Evolutionary conservation across 2,113 vertebrate species (phyloP).

Genomic region (Cyprinus carpio): DNA sequence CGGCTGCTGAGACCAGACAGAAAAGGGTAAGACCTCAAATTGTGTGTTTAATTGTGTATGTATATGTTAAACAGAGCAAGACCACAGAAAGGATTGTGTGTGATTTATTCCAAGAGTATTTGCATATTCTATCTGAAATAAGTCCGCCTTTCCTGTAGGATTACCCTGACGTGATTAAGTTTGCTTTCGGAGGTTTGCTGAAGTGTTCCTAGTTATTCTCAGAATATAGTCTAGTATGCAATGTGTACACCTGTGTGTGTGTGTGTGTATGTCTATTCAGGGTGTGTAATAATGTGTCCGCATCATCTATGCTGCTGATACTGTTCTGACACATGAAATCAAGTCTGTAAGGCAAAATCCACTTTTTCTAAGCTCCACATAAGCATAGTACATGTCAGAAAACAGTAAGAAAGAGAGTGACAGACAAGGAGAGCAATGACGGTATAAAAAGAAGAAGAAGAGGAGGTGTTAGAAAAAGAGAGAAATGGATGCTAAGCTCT

Average conservation of each 20-base stretch:
- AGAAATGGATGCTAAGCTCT: slow-evolving; percentile 24
- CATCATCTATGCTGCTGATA: neutral
- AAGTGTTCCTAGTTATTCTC: neutral
- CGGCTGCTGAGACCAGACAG: slow-evolving; percentile 90
- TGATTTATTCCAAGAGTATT: neutral
- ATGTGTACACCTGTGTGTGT: slow-evolving; percentile 17
- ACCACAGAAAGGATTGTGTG: neutral
- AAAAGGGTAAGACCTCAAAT: slow-evolving; percentile 83
- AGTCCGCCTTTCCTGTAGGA: neutral
- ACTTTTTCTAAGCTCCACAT: neutral
- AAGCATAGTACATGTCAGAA: neutral
- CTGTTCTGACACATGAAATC: slow-evolving; percentile 2
- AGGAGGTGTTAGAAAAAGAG: neutral
- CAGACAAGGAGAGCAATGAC: neutral
- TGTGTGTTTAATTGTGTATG: neutral
- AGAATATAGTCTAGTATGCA: neutral
- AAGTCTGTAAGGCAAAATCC: neutral
- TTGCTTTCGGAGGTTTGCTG: neutral
- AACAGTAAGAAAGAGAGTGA: neutral
- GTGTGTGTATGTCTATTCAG: slow-evolving; percentile 8
- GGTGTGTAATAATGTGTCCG: neutral
- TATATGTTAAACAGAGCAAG: neutral
- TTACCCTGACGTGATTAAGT: neutral
- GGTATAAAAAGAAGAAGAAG: neutral
- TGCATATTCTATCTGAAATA: neutral